Conservation (phyloP, 2,797 vertebrate genomes). For the Bovichtus variegatus region DNA sequence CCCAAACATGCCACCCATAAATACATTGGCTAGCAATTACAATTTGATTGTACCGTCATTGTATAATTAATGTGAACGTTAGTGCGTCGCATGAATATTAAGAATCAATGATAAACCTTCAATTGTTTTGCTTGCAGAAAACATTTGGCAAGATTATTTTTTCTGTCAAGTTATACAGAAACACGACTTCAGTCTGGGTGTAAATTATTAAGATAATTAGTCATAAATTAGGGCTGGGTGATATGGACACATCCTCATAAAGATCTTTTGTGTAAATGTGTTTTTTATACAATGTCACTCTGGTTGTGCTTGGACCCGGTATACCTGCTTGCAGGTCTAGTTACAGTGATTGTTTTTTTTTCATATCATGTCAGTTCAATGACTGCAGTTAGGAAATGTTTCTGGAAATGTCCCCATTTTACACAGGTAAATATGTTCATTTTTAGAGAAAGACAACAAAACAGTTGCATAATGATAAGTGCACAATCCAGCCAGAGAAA, state of each 20-base stretch:
- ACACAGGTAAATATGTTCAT: constrained; percentile 36
- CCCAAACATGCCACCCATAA: constrained; percentile 69
- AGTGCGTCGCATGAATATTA: constrained; percentile 57
- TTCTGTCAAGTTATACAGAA: constrained; percentile 70
- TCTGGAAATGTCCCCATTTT: constrained; percentile 23
- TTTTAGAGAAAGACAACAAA: constrained; percentile 56
- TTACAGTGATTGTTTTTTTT: constrained; percentile 29
- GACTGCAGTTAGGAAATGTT: constrained; percentile 12
- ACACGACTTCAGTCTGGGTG: constrained; percentile 59
- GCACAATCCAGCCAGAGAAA: constrained; percentile 52
- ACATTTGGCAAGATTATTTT: constrained; percentile 68
- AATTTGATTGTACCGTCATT: constrained; percentile 81
- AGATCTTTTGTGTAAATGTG: constrained; percentile 8
- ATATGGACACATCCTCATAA: constrained; percentile 36
- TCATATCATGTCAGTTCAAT: constrained; percentile 1
- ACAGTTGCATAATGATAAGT: constrained; percentile 41
- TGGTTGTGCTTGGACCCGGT: constrained; percentile 12
- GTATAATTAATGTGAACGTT: constrained; percentile 49
- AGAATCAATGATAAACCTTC: constrained; percentile 41
- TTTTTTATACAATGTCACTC: constrained; percentile 28
- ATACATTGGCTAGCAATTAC: constrained; percentile 60
- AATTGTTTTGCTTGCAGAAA: constrained; percentile 55
- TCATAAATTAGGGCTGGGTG: constrained; percentile 52
- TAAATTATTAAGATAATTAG: constrained; percentile 45
- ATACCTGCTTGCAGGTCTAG: constrained; percentile 2